Evolutionary conservation across 2,888 invertebrate genomes (phyloP).

Genomic region (Punctoribates punctum): DNA sequence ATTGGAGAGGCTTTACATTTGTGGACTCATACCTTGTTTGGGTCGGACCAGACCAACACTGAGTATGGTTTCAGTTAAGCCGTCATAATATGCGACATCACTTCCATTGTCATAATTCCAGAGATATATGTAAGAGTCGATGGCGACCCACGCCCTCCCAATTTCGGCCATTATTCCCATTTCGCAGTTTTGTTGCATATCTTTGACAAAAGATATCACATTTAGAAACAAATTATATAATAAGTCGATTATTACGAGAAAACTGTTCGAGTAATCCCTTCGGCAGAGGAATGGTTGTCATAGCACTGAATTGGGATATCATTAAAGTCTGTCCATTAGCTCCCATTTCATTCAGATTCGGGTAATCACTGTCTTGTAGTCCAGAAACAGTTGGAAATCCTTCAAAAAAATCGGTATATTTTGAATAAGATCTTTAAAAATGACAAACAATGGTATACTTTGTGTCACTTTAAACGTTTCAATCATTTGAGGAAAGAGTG

Average conservation of each 20-base stretch:
- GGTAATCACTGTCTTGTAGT: constrained; percentile 84
- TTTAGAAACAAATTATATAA: not conserved
- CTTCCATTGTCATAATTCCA: constrained; percentile 95
- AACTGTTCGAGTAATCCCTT: constrained; percentile 92
- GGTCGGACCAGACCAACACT: constrained; percentile 84
- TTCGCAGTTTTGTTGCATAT: constrained; percentile 90
- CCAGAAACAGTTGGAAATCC: constrained; percentile 75
- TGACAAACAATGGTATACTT: constrained; percentile 53
- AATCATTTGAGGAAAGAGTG: constrained; percentile 67
- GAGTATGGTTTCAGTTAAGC: constrained; percentile 86
- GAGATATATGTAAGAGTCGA: constrained; percentile 95
- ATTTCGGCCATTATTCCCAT: constrained; percentile 98
- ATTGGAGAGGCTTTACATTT: not conserved
- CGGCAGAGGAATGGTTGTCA: constrained; percentile 82
- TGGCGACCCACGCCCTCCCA: constrained; percentile 90
- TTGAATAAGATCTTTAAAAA: not conserved
- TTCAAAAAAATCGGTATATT: not conserved
- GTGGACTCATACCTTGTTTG: constrained; percentile 59
- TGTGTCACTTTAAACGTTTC: constrained; percentile 63
- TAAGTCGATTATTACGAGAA: constrained; percentile 64
- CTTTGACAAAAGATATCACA: constrained; percentile 56
- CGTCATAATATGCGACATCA: constrained; percentile 95
- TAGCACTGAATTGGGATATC: constrained; percentile 57
- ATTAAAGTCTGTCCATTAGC: constrained; percentile 58
- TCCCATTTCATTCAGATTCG: constrained; percentile 65